Base-by-base conservation (phyloP, 2,888 invertebrate genomes). In the Catocala fraxini region DNA sequence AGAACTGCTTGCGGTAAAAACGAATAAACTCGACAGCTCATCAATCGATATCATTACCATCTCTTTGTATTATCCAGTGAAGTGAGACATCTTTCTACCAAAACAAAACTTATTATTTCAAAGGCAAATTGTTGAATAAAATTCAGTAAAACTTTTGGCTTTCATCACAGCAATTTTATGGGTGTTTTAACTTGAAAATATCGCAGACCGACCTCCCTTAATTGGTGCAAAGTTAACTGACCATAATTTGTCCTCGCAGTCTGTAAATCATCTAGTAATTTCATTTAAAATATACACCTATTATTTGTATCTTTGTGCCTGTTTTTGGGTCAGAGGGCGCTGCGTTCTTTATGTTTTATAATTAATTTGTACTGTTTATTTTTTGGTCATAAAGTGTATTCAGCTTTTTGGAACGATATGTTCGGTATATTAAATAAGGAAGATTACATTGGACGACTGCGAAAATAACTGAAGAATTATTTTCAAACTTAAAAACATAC, bases 211-310 rank as follows among this genome's bases (percentile, higher is more conserved):
- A 63, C 54, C 63, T 63, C 49, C 39, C 55, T 25, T 57, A 73
- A 70, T 70, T 61, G 70, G 64, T 57, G 47, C 52, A 63, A 39
- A 51, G 54, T 56, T 56, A 65, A 69, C 60, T 51, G 12, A 66
- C 70, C 66, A 70, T 66, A 63, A 70, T 70, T 57, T 51, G 58
- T 55, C 33, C 58, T 56, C 51, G 59, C 60, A 61, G 65, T 48
- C 41, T 25, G 49, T 66, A 46, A 59, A 70, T 59, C 59, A 61
- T 70, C 48, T 43, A 56, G 66, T 57, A 45, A 61, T 70, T 70
- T 48, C 35, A 49, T 61, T 55, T 42, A 41, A 33, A 62, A 69
- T 55, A 51, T 65, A 69, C 60, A 54, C 59, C 34, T 42, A 48
- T 42, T 51, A 43, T 51, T 57, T 56, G 34, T 56, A 49, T 49